Evolutionary conservation across 23 tunicate genomes (phyloP), one percentile per base, ranked within the genome.

Genomic region (Trididemnum nubilum): DNA sequence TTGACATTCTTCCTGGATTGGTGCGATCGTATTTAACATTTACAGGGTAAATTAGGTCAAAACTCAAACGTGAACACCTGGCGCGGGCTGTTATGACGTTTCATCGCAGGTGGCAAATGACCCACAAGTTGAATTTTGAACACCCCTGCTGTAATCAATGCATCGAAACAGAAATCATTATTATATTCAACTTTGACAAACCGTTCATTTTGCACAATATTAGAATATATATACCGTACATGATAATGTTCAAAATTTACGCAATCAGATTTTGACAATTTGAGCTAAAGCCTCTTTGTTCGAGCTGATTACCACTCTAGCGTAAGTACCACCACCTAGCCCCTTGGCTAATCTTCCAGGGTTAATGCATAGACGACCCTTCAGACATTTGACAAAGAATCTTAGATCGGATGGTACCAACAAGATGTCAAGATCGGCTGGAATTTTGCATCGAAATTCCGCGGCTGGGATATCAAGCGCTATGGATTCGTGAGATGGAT

Each of bases 331-430:
- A 9, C 98, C 98, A 38, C 77, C 54, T 40, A 51, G 33, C 4
- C 98, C 98, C 67, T 93, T 93, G 0, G 88, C 79, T 2, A 93
- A 71, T 0, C 93, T 60, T 12, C 98, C 98, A 54, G 98, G 98
- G 76, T 93, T 93, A n/a, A 93, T 35, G 50, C 87, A 87, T 0
- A 93, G 60, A 32, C 83, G 85, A 4, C 92, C 98, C 1, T 74
- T 37, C 21, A 87, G 34, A 33, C 38, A 28, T 64, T 87, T 93
- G 7, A 76, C 83, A 58, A 93, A 93, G 33, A 76, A 39, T 35
- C 80, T 64, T 9, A 93, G 77, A 54, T 93, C 92, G 12, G 93
- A 87, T 3, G 98, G 93, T 12, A 93, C 24, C 19, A 93, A 73
- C 1, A 88, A 69, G 7, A 93, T 1, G 64, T 93, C 86, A 22